Percentiles rank a stretch among this genome's conserved stretches.
phyloP scores from a whole-genome alignment of 2,113 vertebrate genomes.

The Mus musculus region DNA sequence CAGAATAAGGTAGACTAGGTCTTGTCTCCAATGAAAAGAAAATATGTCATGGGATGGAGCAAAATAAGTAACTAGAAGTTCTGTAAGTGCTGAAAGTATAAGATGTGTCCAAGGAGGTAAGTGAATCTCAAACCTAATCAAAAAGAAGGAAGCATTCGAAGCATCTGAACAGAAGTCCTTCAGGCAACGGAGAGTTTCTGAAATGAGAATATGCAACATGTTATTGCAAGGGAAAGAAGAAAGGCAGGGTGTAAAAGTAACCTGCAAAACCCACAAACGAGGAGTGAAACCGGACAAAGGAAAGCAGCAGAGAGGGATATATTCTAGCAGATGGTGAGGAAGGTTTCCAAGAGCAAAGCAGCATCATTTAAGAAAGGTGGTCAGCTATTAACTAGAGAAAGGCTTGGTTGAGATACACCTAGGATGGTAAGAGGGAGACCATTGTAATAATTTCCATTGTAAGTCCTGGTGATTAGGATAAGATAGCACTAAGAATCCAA shows the following conservation, averaged over 20 bases:
- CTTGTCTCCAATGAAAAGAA: not conserved
- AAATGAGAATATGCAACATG: not conserved
- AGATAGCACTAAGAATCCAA: not conserved
- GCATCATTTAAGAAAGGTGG: not conserved
- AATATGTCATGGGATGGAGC: not conserved
- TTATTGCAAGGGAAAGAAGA: not conserved
- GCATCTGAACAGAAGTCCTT: not conserved
- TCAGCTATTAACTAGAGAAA: not conserved
- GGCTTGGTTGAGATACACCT: not conserved
- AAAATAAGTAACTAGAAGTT: not conserved
- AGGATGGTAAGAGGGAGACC: accelerated
- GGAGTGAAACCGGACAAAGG: not conserved
- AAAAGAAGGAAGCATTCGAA: not conserved
- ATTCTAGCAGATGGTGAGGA: too few relatives aligned
- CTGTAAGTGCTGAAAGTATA: not conserved
- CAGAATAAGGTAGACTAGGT: not conserved
- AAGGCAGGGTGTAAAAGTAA: not conserved
- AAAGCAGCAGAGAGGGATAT: not conserved
- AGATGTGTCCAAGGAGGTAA: not conserved
- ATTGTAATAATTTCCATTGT: not conserved
- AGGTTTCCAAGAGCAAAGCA: not conserved
- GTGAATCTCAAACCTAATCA: not conserved
- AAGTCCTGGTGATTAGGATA: not conserved
- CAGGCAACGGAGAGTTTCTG: not conserved
- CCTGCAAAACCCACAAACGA: not conserved